phyloP scores from a whole-genome alignment of 2,113 vertebrate genomes.

The Neotoma lepida region DNA sequence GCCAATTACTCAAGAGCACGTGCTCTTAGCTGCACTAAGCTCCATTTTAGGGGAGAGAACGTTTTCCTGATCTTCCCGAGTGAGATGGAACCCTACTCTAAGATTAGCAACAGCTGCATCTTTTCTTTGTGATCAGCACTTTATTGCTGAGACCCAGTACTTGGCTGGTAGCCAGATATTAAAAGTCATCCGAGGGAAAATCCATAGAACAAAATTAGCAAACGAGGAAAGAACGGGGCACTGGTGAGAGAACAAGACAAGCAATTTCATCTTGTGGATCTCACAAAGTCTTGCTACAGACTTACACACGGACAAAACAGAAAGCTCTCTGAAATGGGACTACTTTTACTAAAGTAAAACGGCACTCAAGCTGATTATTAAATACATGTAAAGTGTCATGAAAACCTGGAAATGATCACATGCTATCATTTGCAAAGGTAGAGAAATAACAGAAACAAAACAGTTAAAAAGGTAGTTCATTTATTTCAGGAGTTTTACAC shows the following conservation, averaged over 20 bases:
- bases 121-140: not conserved
- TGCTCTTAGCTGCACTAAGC: not conserved
- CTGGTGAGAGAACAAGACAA: not conserved
- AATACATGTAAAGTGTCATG: not conserved
- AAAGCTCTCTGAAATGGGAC: not conserved
- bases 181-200: conserved; percentile 60
- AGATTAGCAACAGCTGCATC: not conserved
- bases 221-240: not conserved
- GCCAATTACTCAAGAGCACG: not conserved
- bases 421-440: not conserved
- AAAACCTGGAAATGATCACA: not conserved
- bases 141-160: not conserved
- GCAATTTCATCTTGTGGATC: not conserved
- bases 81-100: not conserved
- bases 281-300: not conserved
- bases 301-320: not conserved
- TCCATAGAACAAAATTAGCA: conserved; percentile 53
- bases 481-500: conserved; percentile 76
- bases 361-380: not conserved
- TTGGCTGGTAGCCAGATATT: conserved; percentile 36
- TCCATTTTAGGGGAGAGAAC: not conserved
- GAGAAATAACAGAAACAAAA: conserved; percentile 55
- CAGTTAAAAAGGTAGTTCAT: conserved; percentile 79
- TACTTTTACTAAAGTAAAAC: not conserved
- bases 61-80: not conserved